Base-by-base conservation (phyloP, 2,113 vertebrate species). In the Gasterosteus aculeatus region DNA sequence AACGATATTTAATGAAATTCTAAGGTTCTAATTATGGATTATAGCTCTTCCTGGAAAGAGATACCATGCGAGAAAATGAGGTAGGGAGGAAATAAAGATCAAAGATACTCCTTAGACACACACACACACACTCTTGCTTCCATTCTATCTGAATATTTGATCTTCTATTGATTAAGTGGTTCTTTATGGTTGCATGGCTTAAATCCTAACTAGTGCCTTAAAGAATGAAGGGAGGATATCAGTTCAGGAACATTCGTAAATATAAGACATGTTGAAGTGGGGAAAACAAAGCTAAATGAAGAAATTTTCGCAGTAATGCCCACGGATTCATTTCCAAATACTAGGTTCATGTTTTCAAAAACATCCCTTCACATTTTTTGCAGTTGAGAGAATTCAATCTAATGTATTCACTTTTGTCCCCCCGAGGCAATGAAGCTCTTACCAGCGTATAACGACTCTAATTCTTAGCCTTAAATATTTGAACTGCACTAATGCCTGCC, bases 61-160 rank as follows among this genome's bases (percentile, higher is more conserved):
- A 33, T 10, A 39, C n/a, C 18, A 31, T 15, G 33, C 56, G 71
- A 58, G 72, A 54, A 38, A 70, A 2, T 7, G 41, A 76, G 42
- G 19, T 19, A 72, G 33, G 56, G 54, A 81, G 58, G 64, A 77
- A 72, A 72, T 39, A 19, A 58, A 88, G 82, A 81, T 82, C 74
- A 89, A 68, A 82, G 70, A 70, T 10, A 3, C 69, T 85, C 62
- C 68, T 42, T 22, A 61, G 78, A 65, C 67, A 61, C 59, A 58
- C 58, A 33, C 19, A 56, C 35, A 65, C 47, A 33, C 26, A 19
- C 63, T 2, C 11, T 31, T 51, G 7, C 58, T 33, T 71, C 56
- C 62, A 26, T 78, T 58, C 67, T 64, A 53, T 58, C 73, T 90
- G 71, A 88, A 92, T 89, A 71, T 81, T 87, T 88, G 12, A 89